Evolutionary conservation across 1,140 invertebrate species (phyloP).

Genomic region (Orchesella cincta): DNA sequence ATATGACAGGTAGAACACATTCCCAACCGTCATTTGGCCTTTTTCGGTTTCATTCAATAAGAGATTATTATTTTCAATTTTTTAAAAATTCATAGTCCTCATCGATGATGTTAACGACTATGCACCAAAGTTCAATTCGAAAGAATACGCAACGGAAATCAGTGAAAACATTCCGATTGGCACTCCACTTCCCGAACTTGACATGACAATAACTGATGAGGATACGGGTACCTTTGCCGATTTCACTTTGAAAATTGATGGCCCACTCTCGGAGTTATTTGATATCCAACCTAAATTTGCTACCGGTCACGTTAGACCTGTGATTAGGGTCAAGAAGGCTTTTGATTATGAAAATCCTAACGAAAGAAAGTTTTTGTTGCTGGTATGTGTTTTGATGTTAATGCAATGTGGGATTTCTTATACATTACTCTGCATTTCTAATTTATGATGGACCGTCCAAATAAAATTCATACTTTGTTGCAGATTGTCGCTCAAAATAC

Average conservation of each 20-base stretch:
- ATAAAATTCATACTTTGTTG: too few relatives aligned
- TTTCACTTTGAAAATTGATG: conserved; percentile 74
- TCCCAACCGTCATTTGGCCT: too few relatives aligned
- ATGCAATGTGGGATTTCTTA: too few relatives aligned
- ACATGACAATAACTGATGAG: conserved; percentile 82
- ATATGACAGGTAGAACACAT: too few relatives aligned
- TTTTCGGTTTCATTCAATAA: too few relatives aligned
- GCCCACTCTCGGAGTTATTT: conserved; percentile 76
- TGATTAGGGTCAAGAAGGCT: conserved; percentile 74
- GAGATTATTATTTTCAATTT: too few relatives aligned
- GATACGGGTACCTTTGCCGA: conserved; percentile 80
- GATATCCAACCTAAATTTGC: conserved; percentile 77
- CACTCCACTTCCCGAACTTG: conserved; percentile 75
- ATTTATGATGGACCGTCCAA: too few relatives aligned
- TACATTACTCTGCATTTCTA: too few relatives aligned
- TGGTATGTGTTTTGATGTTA: too few relatives aligned
- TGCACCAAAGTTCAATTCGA: conserved; percentile 70
- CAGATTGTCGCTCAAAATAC: conserved; percentile 69
- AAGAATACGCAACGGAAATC: conserved; percentile 77
- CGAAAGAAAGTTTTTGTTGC: conserved; percentile 84
- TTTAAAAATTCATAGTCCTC: too few relatives aligned
- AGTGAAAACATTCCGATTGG: conserved; percentile 79
- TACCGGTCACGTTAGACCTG: conserved; percentile 75
- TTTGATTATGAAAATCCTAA: conserved; percentile 90
- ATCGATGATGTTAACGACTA: conserved; percentile 93